Evolutionary conservation across 2,888 invertebrate species (phyloP).

Genomic region (Callyntrura guangdongensis): DNA sequence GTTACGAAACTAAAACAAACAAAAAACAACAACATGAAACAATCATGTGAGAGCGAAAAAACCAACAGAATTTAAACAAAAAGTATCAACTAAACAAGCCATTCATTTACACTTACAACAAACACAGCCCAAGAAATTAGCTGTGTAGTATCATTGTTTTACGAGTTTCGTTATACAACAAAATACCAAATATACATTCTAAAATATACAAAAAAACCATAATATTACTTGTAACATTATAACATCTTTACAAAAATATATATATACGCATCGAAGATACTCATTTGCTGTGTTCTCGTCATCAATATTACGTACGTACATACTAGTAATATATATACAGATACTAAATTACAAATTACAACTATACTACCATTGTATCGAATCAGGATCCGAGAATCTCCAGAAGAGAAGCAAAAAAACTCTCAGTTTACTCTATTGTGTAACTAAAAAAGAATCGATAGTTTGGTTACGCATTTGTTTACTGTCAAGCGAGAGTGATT

Average conservation of each 20-base stretch:
- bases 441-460: neutral
- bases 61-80: neutral
- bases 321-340: neutral
- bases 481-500: slow-evolving; percentile 21
- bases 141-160: too few relatives aligned
- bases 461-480: too few relatives aligned
- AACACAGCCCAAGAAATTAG: neutral
- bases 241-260: slow-evolving; percentile 11
- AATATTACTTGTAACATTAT: neutral
- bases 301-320: slow-evolving; percentile 34
- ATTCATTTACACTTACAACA: neutral
- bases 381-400: slow-evolving; percentile 32
- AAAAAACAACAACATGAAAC: neutral
- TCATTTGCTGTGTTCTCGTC: slow-evolving; percentile 77
- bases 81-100: neutral
- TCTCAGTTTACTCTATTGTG: neutral
- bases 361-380: too few relatives aligned
- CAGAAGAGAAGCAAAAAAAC: slow-evolving; percentile 21
- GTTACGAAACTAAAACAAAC: neutral
- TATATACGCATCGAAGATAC: slow-evolving; percentile 69
- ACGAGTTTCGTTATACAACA: too few relatives aligned
- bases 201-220: slow-evolving; percentile 4
- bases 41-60: neutral
- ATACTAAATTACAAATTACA: neutral
- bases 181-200: too few relatives aligned